Conservation (phyloP, 2,113 vertebrate genomes). For the Cariama cristata region DNA sequence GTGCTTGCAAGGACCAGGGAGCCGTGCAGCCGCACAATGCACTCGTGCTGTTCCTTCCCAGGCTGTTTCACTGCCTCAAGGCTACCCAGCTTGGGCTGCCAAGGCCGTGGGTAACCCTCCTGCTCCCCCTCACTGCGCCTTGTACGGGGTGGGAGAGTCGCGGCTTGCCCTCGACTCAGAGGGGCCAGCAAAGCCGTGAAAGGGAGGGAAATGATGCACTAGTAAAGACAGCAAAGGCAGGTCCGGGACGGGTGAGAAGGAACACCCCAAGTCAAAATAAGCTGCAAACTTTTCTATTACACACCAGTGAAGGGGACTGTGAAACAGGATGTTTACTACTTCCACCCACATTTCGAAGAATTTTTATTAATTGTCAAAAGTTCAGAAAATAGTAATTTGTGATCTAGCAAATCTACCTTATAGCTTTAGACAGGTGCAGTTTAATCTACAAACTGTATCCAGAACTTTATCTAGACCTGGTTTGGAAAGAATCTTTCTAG, state of each 20-base stretch:
- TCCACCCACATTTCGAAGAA: neutral
- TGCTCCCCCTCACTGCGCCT: fast-evolving
- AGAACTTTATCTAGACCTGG: neutral
- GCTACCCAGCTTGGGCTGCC: neutral
- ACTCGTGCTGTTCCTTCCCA: fast-evolving
- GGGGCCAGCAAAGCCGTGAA: neutral
- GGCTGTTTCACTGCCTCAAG: neutral
- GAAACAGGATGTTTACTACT: neutral
- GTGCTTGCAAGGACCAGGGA: neutral
- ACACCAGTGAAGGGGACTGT: neutral
- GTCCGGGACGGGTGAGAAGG: neutral
- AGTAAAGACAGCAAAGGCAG: neutral
- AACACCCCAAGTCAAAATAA: fast-evolving
- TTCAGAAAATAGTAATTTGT: neutral
- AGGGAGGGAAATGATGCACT: neutral
- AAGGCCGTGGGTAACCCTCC: neutral
- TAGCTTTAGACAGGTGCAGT: neutral
- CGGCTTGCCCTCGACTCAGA: fast-evolving
- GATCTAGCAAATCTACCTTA: neutral
- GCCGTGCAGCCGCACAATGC: fast-evolving
- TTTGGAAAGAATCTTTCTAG: neutral
- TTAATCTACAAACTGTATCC: neutral
- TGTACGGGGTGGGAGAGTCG: no score
- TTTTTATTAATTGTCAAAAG: neutral
- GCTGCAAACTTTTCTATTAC: neutral